Evolutionary conservation across 2,113 vertebrate genomes (phyloP).

Genomic region (Trichechus manatus): DNA sequence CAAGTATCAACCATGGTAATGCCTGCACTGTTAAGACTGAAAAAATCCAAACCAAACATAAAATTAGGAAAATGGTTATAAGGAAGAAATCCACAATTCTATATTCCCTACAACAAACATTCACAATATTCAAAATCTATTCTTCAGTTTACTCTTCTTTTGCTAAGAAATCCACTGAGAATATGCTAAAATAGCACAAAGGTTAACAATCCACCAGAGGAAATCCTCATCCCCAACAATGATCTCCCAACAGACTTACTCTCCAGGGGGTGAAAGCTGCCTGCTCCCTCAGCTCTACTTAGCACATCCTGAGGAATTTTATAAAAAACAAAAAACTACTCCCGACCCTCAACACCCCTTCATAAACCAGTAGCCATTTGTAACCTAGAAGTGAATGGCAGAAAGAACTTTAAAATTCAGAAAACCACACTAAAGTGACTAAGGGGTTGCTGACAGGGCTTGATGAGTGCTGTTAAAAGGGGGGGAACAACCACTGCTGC

Average conservation of each 20-base stretch:
- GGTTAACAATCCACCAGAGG: neutral
- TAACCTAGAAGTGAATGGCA: neutral
- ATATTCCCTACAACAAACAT: neutral
- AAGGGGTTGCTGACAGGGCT: neutral
- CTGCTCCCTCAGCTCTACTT: neutral
- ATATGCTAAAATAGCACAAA: neutral
- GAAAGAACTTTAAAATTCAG: neutral
- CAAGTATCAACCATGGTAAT: neutral
- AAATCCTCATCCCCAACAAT: neutral
- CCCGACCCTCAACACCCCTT: neutral
- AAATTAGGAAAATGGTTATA: neutral
- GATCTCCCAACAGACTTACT: neutral
- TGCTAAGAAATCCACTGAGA: slow-evolving; percentile 24
- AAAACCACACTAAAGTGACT: neutral
- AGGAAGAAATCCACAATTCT: neutral
- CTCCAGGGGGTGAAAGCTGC: neutral
- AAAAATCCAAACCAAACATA: neutral
- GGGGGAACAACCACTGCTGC: neutral
- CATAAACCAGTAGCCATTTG: neutral
- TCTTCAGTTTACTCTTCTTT: slow-evolving; percentile 10
- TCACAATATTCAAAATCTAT: neutral
- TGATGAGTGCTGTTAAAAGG: neutral
- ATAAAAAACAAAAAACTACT: neutral
- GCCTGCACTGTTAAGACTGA: neutral
- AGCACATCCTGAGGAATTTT: neutral